A percentile compares a stretch with the other conserved stretches of the same genome.
These are phyloP conservation scores for Pluvianellus socialis DNA, from an alignment of 2,113 vertebrate genomes.

Conservation along the genomic window DNA sequence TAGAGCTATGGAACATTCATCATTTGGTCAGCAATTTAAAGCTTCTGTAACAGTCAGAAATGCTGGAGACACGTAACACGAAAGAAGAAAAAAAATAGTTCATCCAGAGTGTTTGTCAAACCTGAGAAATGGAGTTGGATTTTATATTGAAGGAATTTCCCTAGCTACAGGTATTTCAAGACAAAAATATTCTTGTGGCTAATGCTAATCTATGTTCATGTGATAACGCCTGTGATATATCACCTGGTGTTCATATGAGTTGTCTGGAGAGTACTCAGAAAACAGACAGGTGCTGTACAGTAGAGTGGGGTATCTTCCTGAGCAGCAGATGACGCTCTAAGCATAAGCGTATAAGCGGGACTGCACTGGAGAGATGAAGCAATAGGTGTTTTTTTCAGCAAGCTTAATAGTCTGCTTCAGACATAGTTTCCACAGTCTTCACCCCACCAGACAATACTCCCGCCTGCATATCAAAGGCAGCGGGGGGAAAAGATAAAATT, in stretches of 20 bases:
- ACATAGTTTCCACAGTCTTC: background rate
- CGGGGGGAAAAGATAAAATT: background rate
- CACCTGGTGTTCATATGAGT: too few relatives aligned
- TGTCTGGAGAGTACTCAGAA: too few relatives aligned
- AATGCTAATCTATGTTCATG: background rate
- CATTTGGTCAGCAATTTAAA: background rate
- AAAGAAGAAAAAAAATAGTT: background rate
- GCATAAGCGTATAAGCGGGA: background rate
- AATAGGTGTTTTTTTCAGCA: background rate
- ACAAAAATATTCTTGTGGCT: background rate
- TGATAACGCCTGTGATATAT: background rate
- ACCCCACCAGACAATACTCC: too few relatives aligned
- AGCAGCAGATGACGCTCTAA: background rate
- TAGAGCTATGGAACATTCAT: background rate
- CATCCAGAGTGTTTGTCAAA: background rate
- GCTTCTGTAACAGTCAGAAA: background rate
- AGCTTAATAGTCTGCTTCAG: background rate
- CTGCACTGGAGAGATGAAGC: background rate
- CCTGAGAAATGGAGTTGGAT: background rate
- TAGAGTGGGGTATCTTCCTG: background rate
- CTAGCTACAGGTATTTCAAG: background rate
- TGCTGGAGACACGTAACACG: background rate
- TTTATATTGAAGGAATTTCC: background rate
- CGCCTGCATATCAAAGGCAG: background rate
- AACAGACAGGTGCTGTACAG: background rate